Evolutionary conservation across 2,797 vertebrate genomes (phyloP), one percentile per base, ranked within the genome.

Genomic region (Echiichthys vipera): DNA sequence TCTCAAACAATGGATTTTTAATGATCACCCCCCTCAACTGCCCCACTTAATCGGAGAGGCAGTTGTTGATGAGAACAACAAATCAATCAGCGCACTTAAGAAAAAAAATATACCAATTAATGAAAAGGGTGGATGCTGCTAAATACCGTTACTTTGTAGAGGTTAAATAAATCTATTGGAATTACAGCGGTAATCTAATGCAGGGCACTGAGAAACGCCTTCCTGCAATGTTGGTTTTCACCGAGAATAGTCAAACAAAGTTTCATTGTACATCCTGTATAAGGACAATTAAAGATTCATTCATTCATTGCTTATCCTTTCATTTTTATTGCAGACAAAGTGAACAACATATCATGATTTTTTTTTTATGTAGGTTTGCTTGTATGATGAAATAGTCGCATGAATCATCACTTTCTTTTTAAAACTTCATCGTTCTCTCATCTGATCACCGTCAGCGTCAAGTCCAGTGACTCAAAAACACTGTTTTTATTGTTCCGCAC

Each of bases 1-100:
- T 75, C 75, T 80, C 78, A 77, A 85, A 89, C 82, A 88, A 91
- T 91, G 75, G 84, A 85, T 86, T 89, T 93, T 91, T 90, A 91
- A 93, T 91, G 86, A 93, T 81, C 36, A 2, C 43, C 53, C 37
- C 39, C 15, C 59, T 40, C 40, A 47, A 46, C 43, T 68, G 25
- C 37, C 5, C 57, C 58, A 63, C 25, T 37, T 65, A 77, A 86
- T 81, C 29, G 25, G 27, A 78, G 47, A 78, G 47, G 53, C 61
- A 71, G 65, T 77, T 84, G 80, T 70, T 81, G 72, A 80, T 77
- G 65, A 81, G 51, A 81, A 86, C 78, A 89, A 84, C 74, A 86
- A 78, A 87, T 90, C 83, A 83, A 90, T 88, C 64, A 76, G 32
- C 29, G 30, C 69, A 69, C 68, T 74, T 80, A 43, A 71, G 62